These are phyloP conservation scores for Sceliomorpha sp. DNA, from an alignment of 2,888 invertebrate genomes.

Conservation along the genomic window DNA sequence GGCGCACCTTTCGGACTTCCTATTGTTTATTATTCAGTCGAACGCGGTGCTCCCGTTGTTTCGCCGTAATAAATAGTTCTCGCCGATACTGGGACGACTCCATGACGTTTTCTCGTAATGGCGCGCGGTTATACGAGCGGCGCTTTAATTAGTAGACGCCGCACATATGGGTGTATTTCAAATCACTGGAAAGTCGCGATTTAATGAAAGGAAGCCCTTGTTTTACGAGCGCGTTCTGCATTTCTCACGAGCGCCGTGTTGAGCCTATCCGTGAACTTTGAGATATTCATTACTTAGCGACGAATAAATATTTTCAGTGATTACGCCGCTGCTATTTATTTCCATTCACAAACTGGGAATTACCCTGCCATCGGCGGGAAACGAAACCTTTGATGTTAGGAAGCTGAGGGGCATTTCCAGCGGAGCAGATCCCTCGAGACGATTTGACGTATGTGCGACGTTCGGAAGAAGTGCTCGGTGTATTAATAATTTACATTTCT, in stretches of 20 bases:
- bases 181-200: constrained; percentile 50
- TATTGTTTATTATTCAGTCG: constrained; percentile 67
- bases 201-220: constrained; percentile 54
- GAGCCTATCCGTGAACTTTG: constrained; percentile 17
- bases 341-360: constrained; percentile 24
- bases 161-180: constrained; percentile 42
- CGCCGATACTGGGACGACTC: constrained; percentile 65
- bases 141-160: constrained; percentile 41
- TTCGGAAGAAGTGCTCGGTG: too few relatives aligned
- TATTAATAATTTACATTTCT: background rate
- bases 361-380: constrained; percentile 1
- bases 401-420: background rate
- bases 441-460: too few relatives aligned
- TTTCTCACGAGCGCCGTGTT: constrained; percentile 38
- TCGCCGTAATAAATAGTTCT: constrained; percentile 67
- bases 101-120: constrained; percentile 33
- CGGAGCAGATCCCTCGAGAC: background rate
- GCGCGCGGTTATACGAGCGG: constrained; percentile 18
- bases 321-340: constrained; percentile 15
- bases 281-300: constrained; percentile 40
- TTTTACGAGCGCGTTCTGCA: constrained; percentile 49
- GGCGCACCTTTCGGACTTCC: constrained; percentile 43
- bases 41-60: constrained; percentile 59
- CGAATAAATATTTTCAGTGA: constrained; percentile 42
- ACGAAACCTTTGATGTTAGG: background rate